These are phyloP conservation scores for Calonectris borealis DNA, from an alignment of 2,113 vertebrate genomes.

Conservation along the genomic window DNA sequence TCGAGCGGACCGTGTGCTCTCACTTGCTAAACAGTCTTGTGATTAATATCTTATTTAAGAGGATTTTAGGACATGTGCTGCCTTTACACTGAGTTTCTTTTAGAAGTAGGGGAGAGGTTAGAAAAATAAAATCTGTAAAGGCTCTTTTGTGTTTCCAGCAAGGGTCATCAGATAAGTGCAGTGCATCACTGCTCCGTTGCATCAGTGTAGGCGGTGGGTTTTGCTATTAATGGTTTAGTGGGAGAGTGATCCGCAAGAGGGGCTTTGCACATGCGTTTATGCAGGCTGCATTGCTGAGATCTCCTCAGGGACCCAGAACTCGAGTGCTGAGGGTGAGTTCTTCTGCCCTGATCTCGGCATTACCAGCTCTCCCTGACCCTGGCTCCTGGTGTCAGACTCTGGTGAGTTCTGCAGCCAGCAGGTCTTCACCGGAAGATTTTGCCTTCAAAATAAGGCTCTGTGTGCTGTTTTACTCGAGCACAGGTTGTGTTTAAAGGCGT, in stretches of 20 bases:
- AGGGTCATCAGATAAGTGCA: background rate
- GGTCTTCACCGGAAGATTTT: background rate
- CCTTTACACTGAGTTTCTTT: background rate
- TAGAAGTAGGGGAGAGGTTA: slow-evolving; percentile 13
- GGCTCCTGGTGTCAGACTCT: background rate
- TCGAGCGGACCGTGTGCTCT: rapidly evolving
- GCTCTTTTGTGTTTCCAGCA: background rate
- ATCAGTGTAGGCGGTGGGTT: background rate
- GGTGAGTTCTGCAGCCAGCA: background rate
- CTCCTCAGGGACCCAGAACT: background rate
- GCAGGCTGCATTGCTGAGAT: background rate
- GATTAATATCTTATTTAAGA: slow-evolving; percentile 46
- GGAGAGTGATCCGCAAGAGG: background rate
- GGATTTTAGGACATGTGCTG: slow-evolving; percentile 38
- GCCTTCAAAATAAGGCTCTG: background rate
- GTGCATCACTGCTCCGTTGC: background rate
- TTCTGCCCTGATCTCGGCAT: background rate
- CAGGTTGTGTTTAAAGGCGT: background rate
- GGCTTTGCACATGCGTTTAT: background rate
- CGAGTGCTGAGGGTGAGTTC: background rate
- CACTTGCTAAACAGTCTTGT: slow-evolving; percentile 30
- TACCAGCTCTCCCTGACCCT: background rate
- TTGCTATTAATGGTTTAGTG: background rate
- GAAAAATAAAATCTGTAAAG: background rate
- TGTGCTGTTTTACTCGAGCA: background rate